Base-by-base conservation (phyloP, 2,888 invertebrate species). In the Melolontha melolontha region DNA sequence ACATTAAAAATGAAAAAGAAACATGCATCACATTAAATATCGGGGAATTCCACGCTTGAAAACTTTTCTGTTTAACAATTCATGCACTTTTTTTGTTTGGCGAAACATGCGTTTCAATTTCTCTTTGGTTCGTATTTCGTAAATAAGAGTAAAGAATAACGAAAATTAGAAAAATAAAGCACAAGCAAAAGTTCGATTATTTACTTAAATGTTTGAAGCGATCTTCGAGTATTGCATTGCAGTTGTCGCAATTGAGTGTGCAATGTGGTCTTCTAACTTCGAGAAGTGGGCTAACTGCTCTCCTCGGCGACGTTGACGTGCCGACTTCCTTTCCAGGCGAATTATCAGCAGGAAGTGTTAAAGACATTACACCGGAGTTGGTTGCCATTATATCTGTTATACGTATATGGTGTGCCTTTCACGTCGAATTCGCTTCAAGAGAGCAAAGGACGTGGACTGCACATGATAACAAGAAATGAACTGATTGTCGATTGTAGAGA, bases 181-280 rank as follows among this genome's bases (percentile, higher is more conserved):
- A 47, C n/a, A 10, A 22, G 22, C 5, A 27, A 29, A 52, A 52
- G 12, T 57, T 57, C 42, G 57, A 6, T 12, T 59, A 59, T 59
- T 83, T 82, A 88, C 88, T 79, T 79, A 82, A 83, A 78, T 85
- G 88, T 83, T 87, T 90, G 83, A 90, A 91, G 77, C 90, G 87
- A 75, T 91, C 90, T 79, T 90, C 91, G 52, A 91, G 85, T 69
- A 90, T 86, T 62, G 88, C 86, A 66, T 88, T 90, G 83, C 92
- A 92, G 77, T 89, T 87, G 78, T 90, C 90, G 78, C 92, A 92
- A 76, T 91, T 91, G 63, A 92, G 86, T 1, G 91, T 92, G 83
- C 91, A 92, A 79, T 90, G 89, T 16, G 91, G 91, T 57, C 91
- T 84, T 41, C 90, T 85, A 75, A 90, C 89, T 83, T 91, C 91